These are phyloP conservation scores for Calliopum simillimum DNA, from an alignment of 2,888 invertebrate genomes.

Conservation along the genomic window DNA sequence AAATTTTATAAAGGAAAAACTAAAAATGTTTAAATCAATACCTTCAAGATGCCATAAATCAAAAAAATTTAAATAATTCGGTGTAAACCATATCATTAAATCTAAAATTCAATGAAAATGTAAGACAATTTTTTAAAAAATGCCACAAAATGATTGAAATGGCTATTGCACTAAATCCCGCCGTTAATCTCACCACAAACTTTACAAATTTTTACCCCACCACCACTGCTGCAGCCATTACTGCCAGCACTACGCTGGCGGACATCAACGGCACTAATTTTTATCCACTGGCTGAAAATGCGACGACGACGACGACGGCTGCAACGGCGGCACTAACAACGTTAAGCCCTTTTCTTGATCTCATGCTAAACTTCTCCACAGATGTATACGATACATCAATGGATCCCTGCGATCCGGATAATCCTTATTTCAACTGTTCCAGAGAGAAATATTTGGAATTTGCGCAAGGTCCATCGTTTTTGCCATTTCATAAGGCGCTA, in stretches of 20 bases:
- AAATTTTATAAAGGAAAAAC: no score
- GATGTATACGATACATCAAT: conserved; percentile 29
- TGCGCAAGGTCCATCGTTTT: conserved; percentile 73
- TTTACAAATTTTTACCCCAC: conserved; percentile 29
- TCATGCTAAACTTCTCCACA: conserved; percentile 28
- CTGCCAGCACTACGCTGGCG: conserved; percentile 3
- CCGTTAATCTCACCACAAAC: conserved; percentile 34
- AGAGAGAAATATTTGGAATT: conserved; percentile 72
- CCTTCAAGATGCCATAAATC: no score
- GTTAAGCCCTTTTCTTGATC: conserved; percentile 23
- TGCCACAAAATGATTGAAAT: conserved; percentile 6
- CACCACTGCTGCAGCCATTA: neutral
- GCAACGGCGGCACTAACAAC: conserved; percentile 3
- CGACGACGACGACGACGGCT: neutral
- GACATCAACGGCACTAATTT: neutral
- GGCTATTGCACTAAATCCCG: conserved; percentile 15
- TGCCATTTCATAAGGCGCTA: conserved; percentile 71
- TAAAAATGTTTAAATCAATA: no score
- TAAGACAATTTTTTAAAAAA: neutral
- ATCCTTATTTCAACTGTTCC: conserved; percentile 70
- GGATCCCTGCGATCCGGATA: conserved; percentile 67
- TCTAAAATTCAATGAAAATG: neutral
- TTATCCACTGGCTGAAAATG: neutral
- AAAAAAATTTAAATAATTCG: no score
- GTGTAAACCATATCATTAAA: neutral